Evolutionary conservation across 1,140 invertebrate genomes (phyloP), one percentile per base, ranked within the genome.

Genomic region (Oppia nitens): DNA sequence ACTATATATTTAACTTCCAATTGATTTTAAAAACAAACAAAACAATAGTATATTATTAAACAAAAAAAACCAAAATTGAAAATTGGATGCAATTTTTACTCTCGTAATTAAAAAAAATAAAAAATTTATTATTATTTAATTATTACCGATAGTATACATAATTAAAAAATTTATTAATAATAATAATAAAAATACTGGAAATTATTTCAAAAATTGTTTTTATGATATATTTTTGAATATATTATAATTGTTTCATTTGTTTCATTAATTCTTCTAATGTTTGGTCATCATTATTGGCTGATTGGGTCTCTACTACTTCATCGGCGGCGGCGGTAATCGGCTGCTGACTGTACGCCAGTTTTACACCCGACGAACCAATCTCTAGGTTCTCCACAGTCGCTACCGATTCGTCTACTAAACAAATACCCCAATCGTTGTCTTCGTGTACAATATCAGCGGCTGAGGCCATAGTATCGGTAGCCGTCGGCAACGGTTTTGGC

Each of bases 341-440:
- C 64, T 62, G 4, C 57, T 79, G 70, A 23, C 78, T 77, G 68
- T 87, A 87, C 9, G 83, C 83, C 29, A 79, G 69, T 58, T 71
- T 72, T 3, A 89, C 68, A 25, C 85, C 85, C 56, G 77, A 69
- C 23, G 73, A 77, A 14, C 83, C 63, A 24, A 60, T 57, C 47
- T 63, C 52, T 9, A 64, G 65, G 51, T 72, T 73, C 27, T 74
- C 68, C 27, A 69, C 63, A 1, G 69, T 68, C 62, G 74, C 73
- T 55, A 69, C 69, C 59, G 78, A 77, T 71, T 86, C 84, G 63
- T 84, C 81, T 0, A 86, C 76, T 45, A 87, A 65, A 57, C 74
- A 77, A 65, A 84, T 83, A 62, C 81, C 90, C 87, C 88, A 96
- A 59, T 90, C 82, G 73, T 97, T 96, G 50, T 87, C 85, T 66